Evolutionary conservation across 1,140 invertebrate species (phyloP), one percentile per base, ranked within the genome.

Genomic region (Conus betulinus): DNA sequence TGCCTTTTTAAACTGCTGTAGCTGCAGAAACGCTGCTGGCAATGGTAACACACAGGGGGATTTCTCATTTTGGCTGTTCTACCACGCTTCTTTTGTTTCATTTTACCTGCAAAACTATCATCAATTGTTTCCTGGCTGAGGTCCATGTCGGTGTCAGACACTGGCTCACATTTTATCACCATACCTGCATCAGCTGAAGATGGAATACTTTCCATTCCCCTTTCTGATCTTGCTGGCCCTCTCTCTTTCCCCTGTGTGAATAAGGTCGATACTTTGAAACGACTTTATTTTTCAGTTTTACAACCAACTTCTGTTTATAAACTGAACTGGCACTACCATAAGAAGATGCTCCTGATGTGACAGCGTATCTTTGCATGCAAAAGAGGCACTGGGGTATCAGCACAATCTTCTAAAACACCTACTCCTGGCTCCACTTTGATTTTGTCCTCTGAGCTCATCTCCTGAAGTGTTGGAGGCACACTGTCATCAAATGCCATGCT

Each of bases 161-260:
- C 10, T 78, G 76, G 79, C 25, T 81, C 79, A 81, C 79, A 81
- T 81, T 81, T 81, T 5, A 81, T 53, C 27, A 81, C 39, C 51
- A 81, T 25, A 81, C 39, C 76, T 39, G 27, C 25, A 78, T 53
- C 79, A 53, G 11, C 5, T 51, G 27, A 13, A 81, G 13, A 13
- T 81, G 39, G 17, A 81, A 15, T 10, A 23, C 17, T 81, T 53
- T 53, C 27, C 27, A 23, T 15, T 52, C 20, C 79, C 23, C 51
- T 53, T 39, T 53, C 17, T 6, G 27, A 17, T 17, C 53, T 53
- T 81, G 15, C 79, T 51, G 51, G 10, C 51, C 11, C 15, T 55
- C 79, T 55, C 79, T 81, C 39, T 53, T 81, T 23, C 20, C 51
- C 20, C 53, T 53, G 5, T 7, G 11, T 81, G 39, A 25, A 81